These are phyloP conservation scores for Bagarius yarrelli DNA, from an alignment of 2,113 vertebrate species.

Conservation along the genomic window DNA sequence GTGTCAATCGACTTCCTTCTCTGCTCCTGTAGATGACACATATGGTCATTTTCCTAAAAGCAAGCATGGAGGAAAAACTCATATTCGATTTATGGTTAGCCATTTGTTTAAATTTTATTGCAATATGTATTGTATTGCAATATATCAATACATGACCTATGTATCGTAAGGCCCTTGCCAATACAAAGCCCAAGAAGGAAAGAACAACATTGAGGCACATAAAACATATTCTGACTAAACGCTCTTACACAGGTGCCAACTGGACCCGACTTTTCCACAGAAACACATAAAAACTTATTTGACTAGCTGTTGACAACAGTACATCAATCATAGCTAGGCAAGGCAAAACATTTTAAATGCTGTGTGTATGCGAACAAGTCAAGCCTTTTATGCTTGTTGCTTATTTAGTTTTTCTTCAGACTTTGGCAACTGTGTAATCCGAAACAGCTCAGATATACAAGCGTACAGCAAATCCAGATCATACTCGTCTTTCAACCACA, in stretches of 20 bases:
- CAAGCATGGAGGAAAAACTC: too few species aligned
- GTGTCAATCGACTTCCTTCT: too few species aligned
- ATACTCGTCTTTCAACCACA: slow-evolving; percentile 25
- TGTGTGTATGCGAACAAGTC: slow-evolving; percentile 1
- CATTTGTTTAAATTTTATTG: too few species aligned
- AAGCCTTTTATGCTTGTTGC: background rate
- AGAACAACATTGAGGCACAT: background rate
- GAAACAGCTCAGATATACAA: background rate
- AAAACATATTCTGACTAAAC: background rate
- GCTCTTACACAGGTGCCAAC: background rate
- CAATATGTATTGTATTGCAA: too few species aligned
- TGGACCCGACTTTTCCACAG: background rate
- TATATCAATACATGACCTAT: too few species aligned
- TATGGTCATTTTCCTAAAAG: too few species aligned
- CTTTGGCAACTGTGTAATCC: background rate
- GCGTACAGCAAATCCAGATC: slow-evolving; percentile 18
- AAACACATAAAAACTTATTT: background rate
- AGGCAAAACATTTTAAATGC: slow-evolving; percentile 16
- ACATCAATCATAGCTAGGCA: background rate
- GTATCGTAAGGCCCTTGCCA: too few species aligned
- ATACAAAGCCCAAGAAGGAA: background rate
- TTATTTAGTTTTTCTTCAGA: too few species aligned
- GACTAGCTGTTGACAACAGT: background rate
- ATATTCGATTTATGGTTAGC: too few species aligned
- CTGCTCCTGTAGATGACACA: too few species aligned